Evolutionary conservation across 2,113 vertebrate species (phyloP), one percentile per base, ranked within the genome.

Genomic region (Anoplopoma fimbria): DNA sequence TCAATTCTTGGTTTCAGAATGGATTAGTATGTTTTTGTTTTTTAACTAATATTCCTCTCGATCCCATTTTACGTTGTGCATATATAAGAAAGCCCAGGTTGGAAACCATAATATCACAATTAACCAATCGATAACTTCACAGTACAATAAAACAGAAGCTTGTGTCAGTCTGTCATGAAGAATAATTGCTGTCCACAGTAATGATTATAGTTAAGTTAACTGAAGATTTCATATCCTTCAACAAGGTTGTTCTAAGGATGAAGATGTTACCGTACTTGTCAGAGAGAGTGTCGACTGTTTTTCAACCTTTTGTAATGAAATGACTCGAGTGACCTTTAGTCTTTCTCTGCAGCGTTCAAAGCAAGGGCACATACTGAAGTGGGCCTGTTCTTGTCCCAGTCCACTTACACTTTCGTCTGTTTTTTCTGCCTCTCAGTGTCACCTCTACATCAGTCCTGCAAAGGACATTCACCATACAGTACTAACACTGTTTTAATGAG

Each of bases 401-500:
- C 64, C 55, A 21, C 60, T 55, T 61, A 29, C 25, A 77, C 65
- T 81, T 69, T 78, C n/a, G 42, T 63, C 0, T 25, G 60, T 63
- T 67, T 80, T n/a, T 67, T 76, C 45, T 31, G 31, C 58, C 57
- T 38, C 23, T 25, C 10, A 0, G 23, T 69, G 65, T 89, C 84
- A 83, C 84, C 80, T 84, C 62, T 81, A 67, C 65, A 75, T 64
- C 67, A 58, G 60, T 13, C 57, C 57, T 57, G 27, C 42, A 74
- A 69, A 77, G 76, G 81, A 87, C 77, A 38, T 70, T 69, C 57
- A 49, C 53, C n/a, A 36, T 69, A 65, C 70, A 77, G 58, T 49
- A 49, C 77, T 34, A 84, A 73, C 23, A 53, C n/a, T 33, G 72
- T 55, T 65, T 62, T 88, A 90, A 89, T 88, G 86, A 89, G 78